phyloP scores from a whole-genome alignment of 2,888 invertebrate species.

The Tanypteryx hageni region DNA sequence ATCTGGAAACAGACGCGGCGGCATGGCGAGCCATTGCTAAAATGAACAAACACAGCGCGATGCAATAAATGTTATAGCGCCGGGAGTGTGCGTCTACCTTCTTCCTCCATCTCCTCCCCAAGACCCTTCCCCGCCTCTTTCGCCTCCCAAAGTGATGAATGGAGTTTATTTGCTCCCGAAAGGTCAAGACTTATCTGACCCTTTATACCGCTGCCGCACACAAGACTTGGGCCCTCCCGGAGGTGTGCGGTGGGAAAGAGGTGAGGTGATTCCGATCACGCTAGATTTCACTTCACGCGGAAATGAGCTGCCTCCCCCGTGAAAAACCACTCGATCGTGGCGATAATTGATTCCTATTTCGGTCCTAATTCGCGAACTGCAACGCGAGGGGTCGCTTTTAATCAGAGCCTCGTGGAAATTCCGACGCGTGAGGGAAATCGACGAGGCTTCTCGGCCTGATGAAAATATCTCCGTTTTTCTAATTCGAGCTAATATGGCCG shows the following conservation, averaged over 20 bases:
- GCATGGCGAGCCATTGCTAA: not conserved
- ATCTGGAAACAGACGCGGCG: no score
- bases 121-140: not conserved
- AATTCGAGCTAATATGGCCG: no score
- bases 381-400: not conserved
- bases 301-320: not conserved
- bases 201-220: not conserved
- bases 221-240: no score
- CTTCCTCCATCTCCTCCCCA: not conserved
- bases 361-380: not conserved
- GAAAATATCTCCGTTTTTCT: not conserved
- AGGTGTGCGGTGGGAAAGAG: no score
- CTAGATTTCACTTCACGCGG: slow-evolving; percentile 32
- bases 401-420: no score
- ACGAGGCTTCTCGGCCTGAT: not conserved
- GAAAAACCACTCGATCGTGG: not conserved
- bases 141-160: not conserved
- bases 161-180: not conserved
- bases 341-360: slow-evolving; percentile 49
- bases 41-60: not conserved
- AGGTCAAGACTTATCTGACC: not conserved
- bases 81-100: not conserved
- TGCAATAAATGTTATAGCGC: no score
- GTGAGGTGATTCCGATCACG: not conserved
- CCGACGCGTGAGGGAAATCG: not conserved